phyloP scores from a whole-genome alignment of 2,113 vertebrate species.

The Callipepla californica region DNA sequence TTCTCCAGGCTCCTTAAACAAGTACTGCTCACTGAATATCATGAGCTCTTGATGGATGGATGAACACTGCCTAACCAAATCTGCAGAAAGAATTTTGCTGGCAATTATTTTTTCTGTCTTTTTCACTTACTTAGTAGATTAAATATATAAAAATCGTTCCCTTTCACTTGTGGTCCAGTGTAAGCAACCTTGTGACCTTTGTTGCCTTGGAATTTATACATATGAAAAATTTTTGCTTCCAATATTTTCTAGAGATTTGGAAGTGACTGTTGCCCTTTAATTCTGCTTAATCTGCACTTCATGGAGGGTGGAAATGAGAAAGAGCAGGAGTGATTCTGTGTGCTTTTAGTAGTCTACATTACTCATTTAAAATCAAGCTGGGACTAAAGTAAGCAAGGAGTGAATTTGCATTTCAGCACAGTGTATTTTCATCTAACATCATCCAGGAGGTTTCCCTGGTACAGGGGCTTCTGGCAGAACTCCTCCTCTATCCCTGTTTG shows the following conservation, averaged over 20 bases:
- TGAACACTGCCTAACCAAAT: not conserved
- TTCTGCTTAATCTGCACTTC: not conserved
- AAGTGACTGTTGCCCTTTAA: slow-evolving; percentile 18
- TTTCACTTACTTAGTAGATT: slow-evolving; percentile 13
- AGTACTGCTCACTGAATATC: not conserved
- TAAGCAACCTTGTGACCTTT: slow-evolving; percentile 63
- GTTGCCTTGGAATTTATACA: slow-evolving; percentile 65
- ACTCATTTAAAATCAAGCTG: not conserved
- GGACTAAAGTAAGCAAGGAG: not conserved
- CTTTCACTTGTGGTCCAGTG: slow-evolving; percentile 52
- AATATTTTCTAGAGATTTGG: slow-evolving; percentile 57
- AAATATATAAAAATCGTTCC: slow-evolving; percentile 26
- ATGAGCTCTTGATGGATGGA: not conserved
- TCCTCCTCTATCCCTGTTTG: not conserved
- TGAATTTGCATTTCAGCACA: not conserved
- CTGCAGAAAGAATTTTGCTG: slow-evolving; percentile 1
- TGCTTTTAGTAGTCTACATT: slow-evolving; percentile 5
- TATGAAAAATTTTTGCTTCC: slow-evolving; percentile 67
- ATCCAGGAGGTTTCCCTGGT: not conserved
- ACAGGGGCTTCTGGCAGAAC: not conserved
- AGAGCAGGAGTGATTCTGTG: not conserved
- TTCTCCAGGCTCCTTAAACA: not conserved
- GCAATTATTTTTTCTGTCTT: not conserved
- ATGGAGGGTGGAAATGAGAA: not conserved
- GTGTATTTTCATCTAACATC: not conserved